Percentiles rank a stretch among this genome's conserved stretches.
Evolutionary conservation across 2,113 vertebrate species (phyloP).

Genomic region (Cyanistes caeruleus): DNA sequence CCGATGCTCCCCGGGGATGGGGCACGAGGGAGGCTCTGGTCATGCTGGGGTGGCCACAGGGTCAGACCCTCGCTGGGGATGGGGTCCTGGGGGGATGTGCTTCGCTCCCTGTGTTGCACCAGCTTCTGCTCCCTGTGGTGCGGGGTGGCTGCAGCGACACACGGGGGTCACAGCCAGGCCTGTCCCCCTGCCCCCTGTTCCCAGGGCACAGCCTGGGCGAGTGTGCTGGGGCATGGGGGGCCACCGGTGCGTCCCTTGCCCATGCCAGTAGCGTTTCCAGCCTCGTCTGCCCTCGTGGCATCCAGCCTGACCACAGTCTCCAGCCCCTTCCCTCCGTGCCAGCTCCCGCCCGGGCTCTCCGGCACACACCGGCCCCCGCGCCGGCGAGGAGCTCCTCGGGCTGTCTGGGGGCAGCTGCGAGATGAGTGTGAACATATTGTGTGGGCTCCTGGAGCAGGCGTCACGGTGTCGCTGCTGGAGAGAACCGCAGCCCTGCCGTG

Average conservation of each 20-base stretch:
- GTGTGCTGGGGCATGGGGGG: accelerated
- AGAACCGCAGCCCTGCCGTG: neutral
- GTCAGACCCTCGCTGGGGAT: neutral
- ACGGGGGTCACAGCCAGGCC: neutral
- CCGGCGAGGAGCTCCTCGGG: neutral
- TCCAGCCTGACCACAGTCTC: neutral
- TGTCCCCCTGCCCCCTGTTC: neutral
- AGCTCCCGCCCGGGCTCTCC: neutral
- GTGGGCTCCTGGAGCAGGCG: constrained; percentile 6
- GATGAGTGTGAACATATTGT: neutral
- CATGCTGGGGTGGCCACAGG: neutral
- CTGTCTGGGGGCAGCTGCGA: constrained; percentile 42
- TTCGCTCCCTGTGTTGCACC: neutral
- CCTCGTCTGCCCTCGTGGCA: neutral
- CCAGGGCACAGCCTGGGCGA: neutral
- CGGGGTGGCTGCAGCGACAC: neutral
- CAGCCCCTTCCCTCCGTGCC: neutral
- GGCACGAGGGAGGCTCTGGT: accelerated
- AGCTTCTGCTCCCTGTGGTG: neutral
- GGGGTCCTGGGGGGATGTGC: neutral
- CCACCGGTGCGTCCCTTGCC: neutral
- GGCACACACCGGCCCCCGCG: neutral
- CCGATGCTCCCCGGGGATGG: neutral
- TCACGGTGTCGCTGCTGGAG: constrained; percentile 26
- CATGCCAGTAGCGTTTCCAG: neutral